These are phyloP conservation scores for Manis javanica DNA, from an alignment of 2,797 vertebrate species.

Conservation along the genomic window DNA sequence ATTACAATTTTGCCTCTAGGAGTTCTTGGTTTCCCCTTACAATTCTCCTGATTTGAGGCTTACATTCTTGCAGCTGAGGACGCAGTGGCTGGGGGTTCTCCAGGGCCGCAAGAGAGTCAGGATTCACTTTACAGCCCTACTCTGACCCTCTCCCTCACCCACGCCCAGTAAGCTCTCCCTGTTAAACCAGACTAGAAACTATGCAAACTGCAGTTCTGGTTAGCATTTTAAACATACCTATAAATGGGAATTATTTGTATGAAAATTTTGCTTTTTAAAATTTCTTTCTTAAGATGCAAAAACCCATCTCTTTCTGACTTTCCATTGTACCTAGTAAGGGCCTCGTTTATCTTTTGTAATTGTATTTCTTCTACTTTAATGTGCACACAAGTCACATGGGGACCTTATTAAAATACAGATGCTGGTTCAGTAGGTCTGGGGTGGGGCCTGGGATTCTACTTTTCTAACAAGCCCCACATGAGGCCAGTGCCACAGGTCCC, in stretches of 20 bases:
- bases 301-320: neutral
- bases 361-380: neutral
- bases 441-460: neutral
- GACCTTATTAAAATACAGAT: neutral
- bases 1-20: neutral
- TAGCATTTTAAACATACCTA: neutral
- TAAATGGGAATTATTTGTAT: neutral
- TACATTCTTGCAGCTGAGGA: neutral
- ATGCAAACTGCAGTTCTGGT: neutral
- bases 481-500: neutral
- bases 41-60: neutral
- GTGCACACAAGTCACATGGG: neutral
- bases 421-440: neutral
- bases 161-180: neutral
- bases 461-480: neutral
- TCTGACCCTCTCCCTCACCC: neutral
- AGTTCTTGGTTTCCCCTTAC: neutral
- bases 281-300: neutral
- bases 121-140: neutral
- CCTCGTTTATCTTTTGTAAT: neutral
- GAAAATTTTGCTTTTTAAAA: neutral
- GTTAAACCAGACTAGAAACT: neutral
- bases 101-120: neutral
- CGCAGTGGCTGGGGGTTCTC: neutral
- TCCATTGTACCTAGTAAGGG: neutral